phyloP scores from a whole-genome alignment of 2,113 vertebrate genomes.

The Pungitius pungitius region DNA sequence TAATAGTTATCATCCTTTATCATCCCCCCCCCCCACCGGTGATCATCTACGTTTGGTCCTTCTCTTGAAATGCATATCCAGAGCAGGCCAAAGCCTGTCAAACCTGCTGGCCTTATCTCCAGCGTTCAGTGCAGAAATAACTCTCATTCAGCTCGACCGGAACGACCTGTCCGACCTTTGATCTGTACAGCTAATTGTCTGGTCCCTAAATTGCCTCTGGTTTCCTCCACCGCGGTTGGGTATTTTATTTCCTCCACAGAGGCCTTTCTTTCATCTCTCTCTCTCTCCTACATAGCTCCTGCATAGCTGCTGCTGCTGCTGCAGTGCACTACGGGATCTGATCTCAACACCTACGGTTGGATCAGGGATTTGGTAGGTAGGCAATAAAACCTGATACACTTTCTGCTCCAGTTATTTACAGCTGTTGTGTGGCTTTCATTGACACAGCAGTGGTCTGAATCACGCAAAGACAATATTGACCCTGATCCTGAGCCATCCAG shows the following conservation, averaged over 20 bases:
- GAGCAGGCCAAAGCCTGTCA: constrained; percentile 20
- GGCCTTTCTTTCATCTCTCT: not conserved
- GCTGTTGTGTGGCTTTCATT: constrained; percentile 18
- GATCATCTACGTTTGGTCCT: not conserved
- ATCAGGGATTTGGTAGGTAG: not conserved
- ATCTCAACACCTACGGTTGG: not conserved
- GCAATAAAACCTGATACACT: not conserved
- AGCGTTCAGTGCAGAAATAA: constrained; percentile 1
- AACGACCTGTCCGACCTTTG: constrained; percentile 31
- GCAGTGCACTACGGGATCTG: not conserved
- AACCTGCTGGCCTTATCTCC: constrained; percentile 15
- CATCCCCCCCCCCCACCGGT: not conserved
- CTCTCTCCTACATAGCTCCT: no score
- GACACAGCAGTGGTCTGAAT: not conserved
- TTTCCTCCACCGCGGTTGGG: no score
- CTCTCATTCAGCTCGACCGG: constrained; percentile 8
- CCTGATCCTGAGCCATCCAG: constrained; percentile 13
- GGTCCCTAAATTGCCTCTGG: not conserved
- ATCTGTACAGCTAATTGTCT: not conserved
- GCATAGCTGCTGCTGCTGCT: not conserved
- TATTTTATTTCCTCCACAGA: no score
- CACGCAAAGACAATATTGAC: constrained; percentile 29
- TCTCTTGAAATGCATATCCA: not conserved
- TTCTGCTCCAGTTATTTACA: constrained; percentile 4
- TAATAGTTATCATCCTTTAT: not conserved